A percentile compares a stretch with the other conserved stretches of the same genome.
phyloP scores from a whole-genome alignment of 23 tunicate species.

The Ciona savignyi region DNA sequence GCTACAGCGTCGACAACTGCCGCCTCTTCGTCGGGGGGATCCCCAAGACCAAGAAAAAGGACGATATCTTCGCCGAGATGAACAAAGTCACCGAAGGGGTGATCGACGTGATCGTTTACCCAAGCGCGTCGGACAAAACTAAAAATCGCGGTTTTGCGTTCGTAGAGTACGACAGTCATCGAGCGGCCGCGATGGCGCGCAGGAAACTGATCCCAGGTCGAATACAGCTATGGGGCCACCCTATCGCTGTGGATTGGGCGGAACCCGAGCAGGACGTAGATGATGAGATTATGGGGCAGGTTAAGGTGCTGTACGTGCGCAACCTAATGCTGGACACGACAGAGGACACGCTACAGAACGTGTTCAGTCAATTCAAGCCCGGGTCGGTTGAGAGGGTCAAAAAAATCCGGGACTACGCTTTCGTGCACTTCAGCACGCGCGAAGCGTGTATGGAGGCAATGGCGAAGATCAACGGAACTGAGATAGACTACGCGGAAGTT shows the following conservation, averaged over 20 bases:
- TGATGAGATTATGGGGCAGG: slow-evolving; percentile 93
- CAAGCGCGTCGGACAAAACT: slow-evolving; percentile 92
- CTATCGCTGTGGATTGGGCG: slow-evolving; percentile 99
- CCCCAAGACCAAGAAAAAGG: slow-evolving; percentile 95
- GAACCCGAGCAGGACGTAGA: slow-evolving; percentile 99
- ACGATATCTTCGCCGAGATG: slow-evolving; percentile 93
- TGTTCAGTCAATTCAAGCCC: slow-evolving; percentile 88
- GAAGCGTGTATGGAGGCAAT: slow-evolving; percentile 92
- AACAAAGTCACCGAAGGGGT: slow-evolving; percentile 97
- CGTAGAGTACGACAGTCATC: slow-evolving; percentile 94
- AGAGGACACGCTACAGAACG: slow-evolving; percentile 89
- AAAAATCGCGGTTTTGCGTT: slow-evolving; percentile 98
- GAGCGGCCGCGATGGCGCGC: slow-evolving; percentile 96
- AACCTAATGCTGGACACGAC: slow-evolving; percentile 99
- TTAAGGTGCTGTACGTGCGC: slow-evolving; percentile 94
- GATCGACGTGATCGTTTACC: slow-evolving; percentile 94
- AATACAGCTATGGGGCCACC: slow-evolving; percentile 99
- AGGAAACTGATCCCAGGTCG: slow-evolving; percentile 95
- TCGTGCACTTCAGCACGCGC: slow-evolving; percentile 84
- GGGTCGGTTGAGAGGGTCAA: slow-evolving; percentile 93
- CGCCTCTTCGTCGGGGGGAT: slow-evolving; percentile 98
- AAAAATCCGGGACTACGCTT: slow-evolving; percentile 98
- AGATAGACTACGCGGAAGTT: slow-evolving; percentile 84
- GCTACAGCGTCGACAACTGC: slow-evolving; percentile 99
- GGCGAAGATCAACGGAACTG: slow-evolving; percentile 67